Evolutionary conservation across 30 jellyfish, hydroid and myxozoan genomes (phyloP), one percentile per base, ranked within the genome.

Genomic region (Aurelia sp.): DNA sequence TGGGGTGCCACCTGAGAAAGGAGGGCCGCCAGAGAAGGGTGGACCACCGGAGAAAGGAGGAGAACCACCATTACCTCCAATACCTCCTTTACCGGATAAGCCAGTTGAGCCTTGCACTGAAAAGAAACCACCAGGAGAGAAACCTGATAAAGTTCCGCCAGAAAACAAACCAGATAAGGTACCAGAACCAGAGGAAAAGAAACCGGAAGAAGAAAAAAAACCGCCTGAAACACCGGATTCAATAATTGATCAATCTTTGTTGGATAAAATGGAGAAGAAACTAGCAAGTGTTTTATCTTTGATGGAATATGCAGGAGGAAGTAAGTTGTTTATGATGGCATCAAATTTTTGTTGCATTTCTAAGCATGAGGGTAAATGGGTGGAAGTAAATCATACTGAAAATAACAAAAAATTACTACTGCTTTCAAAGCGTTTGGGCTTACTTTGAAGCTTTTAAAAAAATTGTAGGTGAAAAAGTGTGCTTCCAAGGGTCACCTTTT

Each of bases 191-290:
- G 84, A 33, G 18, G 85, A 40, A 41, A 35, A 47, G 19, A 59
- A 44, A 58, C 84, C 84, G 5, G 84, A 35, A 7, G 61, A 59
- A 11, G 82, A 67, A 52, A 35, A n/a, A 55, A 61, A 74, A 58
- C 86, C 92, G 13, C 69, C 85, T 52, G 86, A 82, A 35, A 48
- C 91, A 9, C 78, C 74, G 27, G 55, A 55, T 31, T 41, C 80
- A 60, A 38, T 38, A 0, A 31, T 41, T 22, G 93, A 84, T 22
- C 82, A 84, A 62, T 38, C 82, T 24, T 65, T 84, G 7, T 68
- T 84, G 66, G 85, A 84, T 59, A 61, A 62, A 64, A 84, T 84
- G 93, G 93, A 84, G 76, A 74, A 84, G 78, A 72, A 76, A 63
- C 50, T 84, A 18, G 93, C 93, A 4, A 84, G 93, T 48, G 76